phyloP scores from a whole-genome alignment of 2,113 vertebrate species.

The Hepsetus odoe region DNA sequence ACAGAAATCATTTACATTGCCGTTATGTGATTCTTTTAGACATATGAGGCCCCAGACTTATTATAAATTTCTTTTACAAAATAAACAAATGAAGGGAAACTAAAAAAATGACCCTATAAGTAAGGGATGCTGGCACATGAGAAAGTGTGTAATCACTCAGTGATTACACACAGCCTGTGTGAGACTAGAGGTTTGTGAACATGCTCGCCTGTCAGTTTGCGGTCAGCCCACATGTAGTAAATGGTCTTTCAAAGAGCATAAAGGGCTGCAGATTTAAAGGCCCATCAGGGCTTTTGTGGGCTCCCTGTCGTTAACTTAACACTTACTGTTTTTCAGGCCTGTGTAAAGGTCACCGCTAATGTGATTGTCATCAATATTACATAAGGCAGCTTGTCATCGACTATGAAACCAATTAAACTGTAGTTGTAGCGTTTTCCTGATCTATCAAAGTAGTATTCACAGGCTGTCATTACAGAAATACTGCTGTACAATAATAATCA shows the following conservation, averaged over 20 bases:
- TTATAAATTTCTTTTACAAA: no score
- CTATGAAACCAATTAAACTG: slow-evolving; percentile 3
- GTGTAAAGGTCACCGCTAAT: slow-evolving; percentile 23
- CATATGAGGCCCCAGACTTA: no score
- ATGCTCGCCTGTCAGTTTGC: slow-evolving; percentile 1
- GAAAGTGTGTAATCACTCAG: neutral
- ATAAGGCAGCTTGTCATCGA: slow-evolving; percentile 11
- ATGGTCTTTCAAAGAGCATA: slow-evolving; percentile 9
- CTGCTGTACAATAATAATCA: no score
- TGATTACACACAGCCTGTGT: neutral
- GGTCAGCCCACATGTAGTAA: slow-evolving; percentile 1
- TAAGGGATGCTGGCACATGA: neutral
- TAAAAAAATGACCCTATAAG: neutral
- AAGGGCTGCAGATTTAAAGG: slow-evolving; percentile 30
- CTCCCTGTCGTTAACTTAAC: slow-evolving; percentile 5
- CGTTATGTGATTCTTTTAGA: no score
- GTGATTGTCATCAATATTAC: slow-evolving; percentile 29
- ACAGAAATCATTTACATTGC: no score
- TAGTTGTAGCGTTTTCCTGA: neutral
- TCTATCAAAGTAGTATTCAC: neutral
- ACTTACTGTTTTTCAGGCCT: slow-evolving; percentile 21
- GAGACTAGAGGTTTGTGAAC: neutral
- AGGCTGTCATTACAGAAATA: neutral
- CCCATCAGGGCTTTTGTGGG: slow-evolving; percentile 12
- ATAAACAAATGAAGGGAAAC: no score